phyloP scores from a whole-genome alignment of 2,113 vertebrate genomes.

The Bubo bubo region DNA sequence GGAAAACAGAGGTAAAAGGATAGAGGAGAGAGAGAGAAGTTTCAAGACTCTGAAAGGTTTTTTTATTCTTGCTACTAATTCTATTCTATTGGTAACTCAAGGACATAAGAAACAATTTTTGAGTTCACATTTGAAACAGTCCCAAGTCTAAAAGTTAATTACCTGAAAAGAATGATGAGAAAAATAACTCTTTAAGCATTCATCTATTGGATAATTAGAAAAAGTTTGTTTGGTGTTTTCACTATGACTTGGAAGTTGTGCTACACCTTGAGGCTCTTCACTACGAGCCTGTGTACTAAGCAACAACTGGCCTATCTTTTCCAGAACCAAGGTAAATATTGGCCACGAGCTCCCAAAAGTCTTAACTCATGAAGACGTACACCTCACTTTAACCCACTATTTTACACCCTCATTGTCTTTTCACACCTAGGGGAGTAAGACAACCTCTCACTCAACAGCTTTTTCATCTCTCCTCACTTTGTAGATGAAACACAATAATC shows the following conservation, averaged over 20 bases:
- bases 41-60: not conserved
- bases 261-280: not conserved
- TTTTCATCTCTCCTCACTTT: not conserved
- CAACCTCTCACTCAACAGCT: not conserved
- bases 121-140: not conserved
- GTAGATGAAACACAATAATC: not conserved
- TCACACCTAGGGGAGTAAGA: not conserved
- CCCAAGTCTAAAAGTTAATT: not conserved
- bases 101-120: not conserved
- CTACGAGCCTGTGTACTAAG: fast-evolving
- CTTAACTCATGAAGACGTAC: not conserved
- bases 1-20: not conserved
- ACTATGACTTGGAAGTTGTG: not conserved
- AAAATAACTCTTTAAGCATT: not conserved
- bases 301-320: not conserved
- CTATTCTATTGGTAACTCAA: not conserved
- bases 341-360: not conserved
- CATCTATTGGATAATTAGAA: not conserved
- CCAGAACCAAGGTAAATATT: not conserved
- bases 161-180: not conserved
- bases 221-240: not conserved
- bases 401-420: not conserved
- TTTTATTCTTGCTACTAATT: not conserved
- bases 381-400: not conserved
- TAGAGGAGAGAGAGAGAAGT: not conserved